Conservation (phyloP, 2,797 vertebrate genomes). For the Meriones psammophilus region DNA sequence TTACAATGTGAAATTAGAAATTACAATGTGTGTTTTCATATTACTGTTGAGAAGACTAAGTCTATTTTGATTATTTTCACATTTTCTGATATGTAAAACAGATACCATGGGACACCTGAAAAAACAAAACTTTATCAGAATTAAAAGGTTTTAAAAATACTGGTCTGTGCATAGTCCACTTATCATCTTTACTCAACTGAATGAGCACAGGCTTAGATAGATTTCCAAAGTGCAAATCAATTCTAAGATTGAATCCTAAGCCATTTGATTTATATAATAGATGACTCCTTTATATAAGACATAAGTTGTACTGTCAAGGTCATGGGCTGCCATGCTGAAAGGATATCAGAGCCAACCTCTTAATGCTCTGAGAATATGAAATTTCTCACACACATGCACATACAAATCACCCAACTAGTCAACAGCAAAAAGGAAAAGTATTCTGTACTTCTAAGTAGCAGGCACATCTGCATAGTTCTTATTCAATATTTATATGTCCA, state of each 20-base stretch:
- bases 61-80: constrained; percentile 43
- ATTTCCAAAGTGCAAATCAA: constrained; percentile 57
- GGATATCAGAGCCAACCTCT: background rate
- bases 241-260: constrained; percentile 38
- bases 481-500: constrained; percentile 23
- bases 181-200: constrained; percentile 21
- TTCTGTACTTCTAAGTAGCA: background rate
- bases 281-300: background rate
- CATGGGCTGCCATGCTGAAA: background rate
- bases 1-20: background rate
- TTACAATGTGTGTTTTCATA: constrained; percentile 23
- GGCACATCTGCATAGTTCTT: background rate
- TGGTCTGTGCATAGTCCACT: background rate
- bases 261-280: constrained; percentile 2
- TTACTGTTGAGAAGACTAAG: constrained; percentile 40
- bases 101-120: background rate
- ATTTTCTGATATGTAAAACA: background rate
- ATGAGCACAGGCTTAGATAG: constrained; percentile 11
- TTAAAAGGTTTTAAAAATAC: constrained; percentile 1
- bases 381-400: background rate
- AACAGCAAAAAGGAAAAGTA: background rate
- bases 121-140: constrained; percentile 43
- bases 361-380: constrained; percentile 32
- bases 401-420: background rate
- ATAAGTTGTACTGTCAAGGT: background rate